These are phyloP conservation scores for Harmothoe impar DNA, from an alignment of 2,888 invertebrate genomes.

Conservation along the genomic window DNA sequence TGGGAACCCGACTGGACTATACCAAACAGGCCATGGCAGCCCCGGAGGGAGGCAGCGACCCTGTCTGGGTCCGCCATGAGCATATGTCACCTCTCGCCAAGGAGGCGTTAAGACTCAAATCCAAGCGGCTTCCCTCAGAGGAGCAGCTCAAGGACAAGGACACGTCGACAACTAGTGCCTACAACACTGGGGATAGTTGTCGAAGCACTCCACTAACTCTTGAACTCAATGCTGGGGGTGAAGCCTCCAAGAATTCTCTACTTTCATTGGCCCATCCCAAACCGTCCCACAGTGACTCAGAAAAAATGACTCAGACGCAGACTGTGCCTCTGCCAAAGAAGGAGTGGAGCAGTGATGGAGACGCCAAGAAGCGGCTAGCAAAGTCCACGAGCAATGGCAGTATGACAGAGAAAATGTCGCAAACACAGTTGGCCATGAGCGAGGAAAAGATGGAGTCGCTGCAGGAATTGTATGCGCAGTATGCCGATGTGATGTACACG, in stretches of 20 bases:
- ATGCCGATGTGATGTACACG: slow-evolving; percentile 88
- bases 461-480: slow-evolving; percentile 81
- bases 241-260: slow-evolving; percentile 78
- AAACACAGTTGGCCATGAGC: slow-evolving; percentile 64
- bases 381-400: slow-evolving; percentile 66
- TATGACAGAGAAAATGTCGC: slow-evolving; percentile 66
- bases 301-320: slow-evolving; percentile 73
- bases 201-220: slow-evolving; percentile 85
- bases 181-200: slow-evolving; percentile 90
- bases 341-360: slow-evolving; percentile 64
- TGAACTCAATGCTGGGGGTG: slow-evolving; percentile 79
- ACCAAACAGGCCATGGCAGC: slow-evolving; percentile 71
- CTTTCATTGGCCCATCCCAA: slow-evolving; percentile 76
- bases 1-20: slow-evolving; percentile 81
- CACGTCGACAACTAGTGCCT: slow-evolving; percentile 87
- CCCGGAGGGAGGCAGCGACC: slow-evolving; percentile 56
- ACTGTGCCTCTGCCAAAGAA: not conserved
- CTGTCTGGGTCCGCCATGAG: slow-evolving; percentile 63
- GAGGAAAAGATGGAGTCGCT: slow-evolving; percentile 69
- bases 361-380: slow-evolving; percentile 56
- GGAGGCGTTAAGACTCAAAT: slow-evolving; percentile 64
- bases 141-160: slow-evolving; percentile 83
- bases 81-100: slow-evolving; percentile 51
- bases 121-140: slow-evolving; percentile 67
- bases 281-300: slow-evolving; percentile 79